Evolutionary conservation across 2,888 invertebrate species (phyloP).

Genomic region (Tetragonula carbonaria): DNA sequence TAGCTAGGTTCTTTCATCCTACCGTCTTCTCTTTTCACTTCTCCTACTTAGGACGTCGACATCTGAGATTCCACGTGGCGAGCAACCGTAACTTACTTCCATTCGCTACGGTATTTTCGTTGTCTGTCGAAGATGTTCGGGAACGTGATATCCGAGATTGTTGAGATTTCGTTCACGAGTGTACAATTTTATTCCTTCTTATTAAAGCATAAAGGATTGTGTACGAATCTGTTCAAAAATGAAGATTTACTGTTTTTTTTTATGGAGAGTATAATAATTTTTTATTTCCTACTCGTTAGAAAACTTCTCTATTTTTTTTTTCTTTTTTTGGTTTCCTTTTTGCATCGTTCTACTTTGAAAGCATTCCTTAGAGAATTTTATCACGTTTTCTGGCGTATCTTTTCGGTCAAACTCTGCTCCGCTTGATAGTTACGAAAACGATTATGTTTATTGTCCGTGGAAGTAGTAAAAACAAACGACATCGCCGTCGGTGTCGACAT

Average conservation of each 20-base stretch:
- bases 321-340: neutral
- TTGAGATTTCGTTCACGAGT: neutral
- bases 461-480: constrained; percentile 71
- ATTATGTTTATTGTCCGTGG: constrained; percentile 71
- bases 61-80: constrained; percentile 7
- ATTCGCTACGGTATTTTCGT: neutral
- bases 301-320: neutral
- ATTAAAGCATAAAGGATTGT: accelerated
- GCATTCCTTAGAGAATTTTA: neutral
- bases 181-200: no score
- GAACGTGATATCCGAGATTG: no score
- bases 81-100: neutral
- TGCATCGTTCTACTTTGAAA: neutral
- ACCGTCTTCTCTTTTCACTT: neutral
- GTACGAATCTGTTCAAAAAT: neutral
- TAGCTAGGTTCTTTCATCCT: constrained; percentile 27
- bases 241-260: neutral
- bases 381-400: neutral
- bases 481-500: constrained; percentile 59
- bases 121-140: neutral
- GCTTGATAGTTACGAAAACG: constrained; percentile 68
- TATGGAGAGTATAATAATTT: no score
- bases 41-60: neutral
- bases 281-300: no score
- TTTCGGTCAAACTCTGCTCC: constrained; percentile 11